These are phyloP conservation scores for Stegana nigrithorax DNA, from an alignment of 2,888 invertebrate genomes.

Conservation along the genomic window DNA sequence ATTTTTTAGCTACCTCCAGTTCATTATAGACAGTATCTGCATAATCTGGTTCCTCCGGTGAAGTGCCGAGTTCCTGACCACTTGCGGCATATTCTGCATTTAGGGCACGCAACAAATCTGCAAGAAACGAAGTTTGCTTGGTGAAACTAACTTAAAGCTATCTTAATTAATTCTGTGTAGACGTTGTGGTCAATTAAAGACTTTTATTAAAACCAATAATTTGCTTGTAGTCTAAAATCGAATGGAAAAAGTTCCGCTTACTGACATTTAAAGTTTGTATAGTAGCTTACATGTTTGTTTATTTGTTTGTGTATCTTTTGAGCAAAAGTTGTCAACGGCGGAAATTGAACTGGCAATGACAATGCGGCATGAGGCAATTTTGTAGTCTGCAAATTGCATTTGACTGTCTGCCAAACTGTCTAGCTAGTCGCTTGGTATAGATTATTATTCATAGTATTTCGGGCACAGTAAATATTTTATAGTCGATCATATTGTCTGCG, in stretches of 20 bases:
- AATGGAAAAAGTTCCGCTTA: slow-evolving; percentile 40
- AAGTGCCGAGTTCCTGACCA: slow-evolving; percentile 39
- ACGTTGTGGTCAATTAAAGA: too few species aligned
- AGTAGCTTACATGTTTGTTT: slow-evolving; percentile 26
- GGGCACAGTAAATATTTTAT: background rate
- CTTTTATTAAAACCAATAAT: too few species aligned
- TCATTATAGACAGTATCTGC: slow-evolving; percentile 60
- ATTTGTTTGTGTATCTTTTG: background rate
- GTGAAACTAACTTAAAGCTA: too few species aligned
- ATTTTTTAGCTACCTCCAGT: slow-evolving; percentile 60
- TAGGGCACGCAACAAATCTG: slow-evolving; percentile 59
- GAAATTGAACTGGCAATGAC: slow-evolving; percentile 50
- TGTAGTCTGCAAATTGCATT: slow-evolving; percentile 12
- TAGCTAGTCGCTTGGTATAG: slow-evolving; percentile 15
- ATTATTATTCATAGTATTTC: too few species aligned
- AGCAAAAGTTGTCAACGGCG: slow-evolving; percentile 28
- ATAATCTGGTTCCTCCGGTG: slow-evolving; percentile 54
- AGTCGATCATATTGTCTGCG: background rate
- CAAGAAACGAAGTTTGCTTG: background rate
- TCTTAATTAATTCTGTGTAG: too few species aligned
- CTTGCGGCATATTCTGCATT: slow-evolving; percentile 54
- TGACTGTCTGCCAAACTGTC: slow-evolving; percentile 23
- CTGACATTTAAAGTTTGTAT: slow-evolving; percentile 46
- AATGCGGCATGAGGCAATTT: background rate
- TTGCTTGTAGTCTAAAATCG: too few species aligned